These are phyloP conservation scores for Enteromius mattozi DNA, from an alignment of 2,797 vertebrate genomes.

Conservation along the genomic window DNA sequence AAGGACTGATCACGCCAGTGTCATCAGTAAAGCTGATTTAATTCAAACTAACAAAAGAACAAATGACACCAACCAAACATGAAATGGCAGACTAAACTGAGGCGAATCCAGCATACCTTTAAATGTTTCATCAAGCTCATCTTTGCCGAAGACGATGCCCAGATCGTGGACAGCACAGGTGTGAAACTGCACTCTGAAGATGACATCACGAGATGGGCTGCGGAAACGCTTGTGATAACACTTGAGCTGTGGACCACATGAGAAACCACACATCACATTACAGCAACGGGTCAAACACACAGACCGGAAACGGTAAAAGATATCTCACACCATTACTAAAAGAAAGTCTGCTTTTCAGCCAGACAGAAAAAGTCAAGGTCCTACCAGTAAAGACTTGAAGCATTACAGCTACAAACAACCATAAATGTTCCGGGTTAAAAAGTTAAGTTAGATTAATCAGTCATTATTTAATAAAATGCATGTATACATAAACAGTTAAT, in stretches of 20 bases:
- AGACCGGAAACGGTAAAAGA: background rate
- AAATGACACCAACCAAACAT: background rate
- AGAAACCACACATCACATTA: slow-evolving; percentile 29
- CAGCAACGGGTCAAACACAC: slow-evolving; percentile 34
- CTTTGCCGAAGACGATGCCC: slow-evolving; percentile 91
- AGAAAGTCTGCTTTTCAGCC: background rate
- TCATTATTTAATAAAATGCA: background rate
- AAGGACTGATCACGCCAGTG: background rate
- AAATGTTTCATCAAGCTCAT: slow-evolving; percentile 95
- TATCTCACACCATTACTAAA: background rate
- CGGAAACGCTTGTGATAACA: slow-evolving; percentile 97
- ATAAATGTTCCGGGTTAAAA: background rate
- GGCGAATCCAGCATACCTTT: slow-evolving; percentile 78
- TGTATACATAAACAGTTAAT: background rate
- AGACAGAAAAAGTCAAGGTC: background rate
- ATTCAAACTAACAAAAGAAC: background rate
- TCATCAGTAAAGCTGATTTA: background rate
- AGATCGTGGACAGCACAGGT: slow-evolving; percentile 96
- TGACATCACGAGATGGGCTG: slow-evolving; percentile 88
- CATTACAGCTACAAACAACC: background rate
- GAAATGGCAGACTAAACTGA: background rate
- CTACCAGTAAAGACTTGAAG: background rate
- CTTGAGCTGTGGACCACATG: slow-evolving; percentile 83
- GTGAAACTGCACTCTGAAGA: slow-evolving; percentile 97
- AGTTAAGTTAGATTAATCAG: background rate